phyloP scores from a whole-genome alignment of 1,140 invertebrate species.

The Eupeodes corollae region DNA sequence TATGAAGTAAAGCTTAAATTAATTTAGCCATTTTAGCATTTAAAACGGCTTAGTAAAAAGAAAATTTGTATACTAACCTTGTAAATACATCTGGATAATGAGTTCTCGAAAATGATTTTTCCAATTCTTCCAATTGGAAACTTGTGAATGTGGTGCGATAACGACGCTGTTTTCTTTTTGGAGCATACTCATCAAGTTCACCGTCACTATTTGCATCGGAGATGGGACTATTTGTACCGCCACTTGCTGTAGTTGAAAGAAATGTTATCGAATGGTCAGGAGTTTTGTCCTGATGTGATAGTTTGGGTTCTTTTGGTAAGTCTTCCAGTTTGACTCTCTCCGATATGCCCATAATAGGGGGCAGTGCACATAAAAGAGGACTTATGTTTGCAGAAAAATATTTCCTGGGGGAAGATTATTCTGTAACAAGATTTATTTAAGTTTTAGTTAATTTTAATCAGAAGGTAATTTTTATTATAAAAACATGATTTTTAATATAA shows the following conservation, averaged over 20 bases:
- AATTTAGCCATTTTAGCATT: too few relatives aligned
- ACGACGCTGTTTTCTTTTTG: conserved; percentile 81
- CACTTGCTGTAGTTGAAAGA: conserved; percentile 23
- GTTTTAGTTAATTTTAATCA: too few relatives aligned
- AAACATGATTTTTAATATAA: too few relatives aligned
- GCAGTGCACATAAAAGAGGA: too few relatives aligned
- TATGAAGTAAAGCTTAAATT: too few relatives aligned
- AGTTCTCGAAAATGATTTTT: conserved; percentile 92
- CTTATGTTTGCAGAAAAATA: too few relatives aligned
- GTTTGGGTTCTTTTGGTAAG: conserved; percentile 42
- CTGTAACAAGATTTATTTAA: too few relatives aligned
- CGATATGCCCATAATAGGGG: conserved; percentile 45
- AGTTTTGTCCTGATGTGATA: conserved; percentile 28
- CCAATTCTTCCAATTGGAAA: conserved; percentile 90
- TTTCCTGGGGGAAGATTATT: too few relatives aligned
- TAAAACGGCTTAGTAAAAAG: too few relatives aligned
- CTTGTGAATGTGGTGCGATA: conserved; percentile 92
- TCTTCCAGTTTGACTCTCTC: conserved; percentile 44
- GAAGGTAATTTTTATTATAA: too few relatives aligned
- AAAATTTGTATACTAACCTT: conserved; percentile 49
- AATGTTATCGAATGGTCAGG: conserved; percentile 23
- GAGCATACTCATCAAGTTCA: conserved; percentile 67
- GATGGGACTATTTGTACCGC: conserved; percentile 43
- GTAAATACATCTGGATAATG: conserved; percentile 98
- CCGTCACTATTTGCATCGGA: conserved; percentile 61